Base-by-base conservation (phyloP, 35 echinoderm and acorn worm genomes). In the Ophioderma brevispina region DNA sequence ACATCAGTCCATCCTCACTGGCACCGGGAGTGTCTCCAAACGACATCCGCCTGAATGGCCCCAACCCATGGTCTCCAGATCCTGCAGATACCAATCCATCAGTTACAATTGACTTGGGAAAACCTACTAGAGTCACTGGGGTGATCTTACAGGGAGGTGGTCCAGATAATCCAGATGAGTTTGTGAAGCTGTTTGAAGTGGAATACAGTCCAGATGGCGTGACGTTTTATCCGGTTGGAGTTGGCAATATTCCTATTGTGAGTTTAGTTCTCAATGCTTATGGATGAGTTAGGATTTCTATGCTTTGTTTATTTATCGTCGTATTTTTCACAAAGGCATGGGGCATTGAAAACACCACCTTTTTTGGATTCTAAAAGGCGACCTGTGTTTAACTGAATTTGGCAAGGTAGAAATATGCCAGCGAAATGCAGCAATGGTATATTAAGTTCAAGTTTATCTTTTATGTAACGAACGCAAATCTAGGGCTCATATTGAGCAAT, bases 71-170 rank as follows among this genome's bases (percentile, higher is more conserved):
- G 95, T 75, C 87, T 77, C 91, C 95, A 25, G 75, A 80, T 83
- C 5, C 63, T 14, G 32, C 32, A 56, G 95, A 97, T 49, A 8
- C 64, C 32, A 52, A 36, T 28, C 95, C 87, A 0, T 81, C 21
- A 42, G 87, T 97, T 18, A 93, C 88, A 38, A 55, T 97, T 78
- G 95, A 97, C 75, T 82, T 97, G 13, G 35, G 82, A 49, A 28
- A 46, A 63, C 77, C 81, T 14, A 86, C 41, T 31, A 76, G 85
- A 40, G 88, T 97, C n/a, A 90, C 91, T 39, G 95, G 91, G 4
- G 38, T 97, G 18, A 1, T 90, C 8, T 37, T 97, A 19, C 95
- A 97, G 80, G 95, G 95, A 38, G 91, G 79, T 81, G 91, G 95
- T 25, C n/a, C 31, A 8, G 78, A 76, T 0, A 81, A 70, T 8